phyloP scores from a whole-genome alignment of 2,113 vertebrate genomes.

The Nerophis lumbriciformis region DNA sequence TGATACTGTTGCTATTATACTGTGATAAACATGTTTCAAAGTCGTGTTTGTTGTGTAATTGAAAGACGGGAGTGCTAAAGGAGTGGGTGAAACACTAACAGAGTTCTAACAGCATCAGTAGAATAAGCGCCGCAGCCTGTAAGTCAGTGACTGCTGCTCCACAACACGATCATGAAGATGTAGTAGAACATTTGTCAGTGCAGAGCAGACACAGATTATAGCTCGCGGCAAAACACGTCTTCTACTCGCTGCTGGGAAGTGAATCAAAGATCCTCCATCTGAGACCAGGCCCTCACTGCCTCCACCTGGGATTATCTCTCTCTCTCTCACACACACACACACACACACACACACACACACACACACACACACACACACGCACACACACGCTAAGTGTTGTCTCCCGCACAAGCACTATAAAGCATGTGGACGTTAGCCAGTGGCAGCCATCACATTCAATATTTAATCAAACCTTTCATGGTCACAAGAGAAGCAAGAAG shows the following conservation, averaged over 20 bases:
- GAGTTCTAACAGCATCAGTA: too few species aligned
- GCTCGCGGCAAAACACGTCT: constrained; percentile 98
- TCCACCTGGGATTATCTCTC: constrained; percentile 75
- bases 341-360: constrained; percentile 16
- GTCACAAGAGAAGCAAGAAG: too few species aligned
- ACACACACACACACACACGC: constrained; percentile 1
- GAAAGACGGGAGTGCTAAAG: too few species aligned
- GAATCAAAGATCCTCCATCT: constrained; percentile 93
- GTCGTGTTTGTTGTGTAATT: too few species aligned
- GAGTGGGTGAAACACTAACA: too few species aligned
- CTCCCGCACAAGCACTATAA: background rate
- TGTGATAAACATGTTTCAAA: too few species aligned
- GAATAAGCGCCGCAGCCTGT: constrained; percentile 71
- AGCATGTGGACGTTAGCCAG: too few species aligned
- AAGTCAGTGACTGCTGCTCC: constrained; percentile 96
- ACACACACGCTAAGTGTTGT: constrained; percentile 2
- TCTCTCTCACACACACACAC: too few species aligned
- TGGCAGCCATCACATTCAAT: too few species aligned
- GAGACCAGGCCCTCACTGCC: constrained; percentile 82
- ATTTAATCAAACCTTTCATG: too few species aligned
- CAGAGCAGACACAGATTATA: constrained; percentile 92
- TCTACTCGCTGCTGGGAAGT: constrained; percentile 86
- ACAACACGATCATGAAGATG: constrained; percentile 77
- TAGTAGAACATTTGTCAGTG: constrained; percentile 99
- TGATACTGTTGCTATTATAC: too few species aligned